Percentiles rank a stretch among this genome's conserved stretches.
These are phyloP conservation scores for Forficula auricularia DNA, from an alignment of 1,140 invertebrate genomes.

Conservation along the genomic window DNA sequence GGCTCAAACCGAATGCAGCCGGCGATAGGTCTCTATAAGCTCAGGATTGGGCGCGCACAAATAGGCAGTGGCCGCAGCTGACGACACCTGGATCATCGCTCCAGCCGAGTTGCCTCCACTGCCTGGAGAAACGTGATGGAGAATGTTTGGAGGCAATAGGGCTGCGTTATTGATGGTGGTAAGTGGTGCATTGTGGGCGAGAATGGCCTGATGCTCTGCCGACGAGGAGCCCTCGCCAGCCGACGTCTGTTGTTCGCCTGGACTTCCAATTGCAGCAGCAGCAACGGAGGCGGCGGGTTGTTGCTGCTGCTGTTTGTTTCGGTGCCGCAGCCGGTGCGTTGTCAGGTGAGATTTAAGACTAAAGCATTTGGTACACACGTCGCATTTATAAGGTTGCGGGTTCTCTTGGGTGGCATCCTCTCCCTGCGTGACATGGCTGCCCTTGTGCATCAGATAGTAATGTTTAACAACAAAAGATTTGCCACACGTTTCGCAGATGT, in stretches of 20 bases:
- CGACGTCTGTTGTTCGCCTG: constrained; percentile 13
- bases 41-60: constrained; percentile 8
- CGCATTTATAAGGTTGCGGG: constrained; percentile 33
- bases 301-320: constrained; percentile 21
- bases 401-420: constrained; percentile 14
- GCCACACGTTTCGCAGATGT: constrained; percentile 50
- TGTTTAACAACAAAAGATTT: constrained; percentile 53
- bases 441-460: constrained; percentile 43
- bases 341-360: constrained; percentile 31
- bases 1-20: constrained; percentile 11
- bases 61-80: constrained; percentile 9
- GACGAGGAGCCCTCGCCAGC: constrained; percentile 1
- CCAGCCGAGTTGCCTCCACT: constrained; percentile 1
- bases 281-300: constrained; percentile 12
- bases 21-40: constrained; percentile 12
- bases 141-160: constrained; percentile 8
- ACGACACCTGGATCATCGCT: constrained; percentile 5
- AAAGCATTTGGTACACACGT: constrained; percentile 35
- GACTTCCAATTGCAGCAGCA: constrained; percentile 11
- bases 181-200: constrained; percentile 2
- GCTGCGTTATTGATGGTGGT: constrained; percentile 10
- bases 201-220: neutral
- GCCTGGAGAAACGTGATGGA: constrained; percentile 5
- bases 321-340: constrained; percentile 30
- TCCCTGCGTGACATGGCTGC: constrained; percentile 25